Percentiles rank a stretch among this genome's conserved stretches.
phyloP scores from a whole-genome alignment of 2,888 invertebrate species.

The Bembecia ichneumoniformis region DNA sequence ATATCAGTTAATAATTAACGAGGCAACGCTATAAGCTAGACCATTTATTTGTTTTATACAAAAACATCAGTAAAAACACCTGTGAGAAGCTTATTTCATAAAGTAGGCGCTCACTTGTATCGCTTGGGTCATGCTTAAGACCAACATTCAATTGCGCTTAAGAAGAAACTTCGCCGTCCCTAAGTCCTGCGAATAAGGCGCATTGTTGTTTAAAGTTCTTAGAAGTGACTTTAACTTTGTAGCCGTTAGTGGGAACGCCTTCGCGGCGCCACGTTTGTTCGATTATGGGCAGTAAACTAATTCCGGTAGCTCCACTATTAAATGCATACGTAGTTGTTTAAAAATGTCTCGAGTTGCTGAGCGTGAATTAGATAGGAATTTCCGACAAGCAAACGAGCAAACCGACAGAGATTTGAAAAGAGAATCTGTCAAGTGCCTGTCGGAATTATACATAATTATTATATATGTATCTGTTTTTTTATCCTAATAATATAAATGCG shows the following conservation, averaged over 20 bases:
- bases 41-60: conserved; percentile 35
- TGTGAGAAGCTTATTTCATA: conserved; percentile 45
- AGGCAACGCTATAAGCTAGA: conserved; percentile 13
- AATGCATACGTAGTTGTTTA: conserved; percentile 15
- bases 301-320: conserved; percentile 65
- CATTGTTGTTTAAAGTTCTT: neutral
- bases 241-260: conserved; percentile 40
- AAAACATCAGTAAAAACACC: conserved; percentile 63
- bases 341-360: conserved; percentile 4
- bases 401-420: too few relatives aligned
- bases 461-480: too few relatives aligned
- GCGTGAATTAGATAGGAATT: neutral
- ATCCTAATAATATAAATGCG: too few relatives aligned
- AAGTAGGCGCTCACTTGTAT: conserved; percentile 18
- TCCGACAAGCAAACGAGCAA: too few relatives aligned
- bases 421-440: too few relatives aligned
- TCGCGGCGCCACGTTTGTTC: conserved; percentile 51
- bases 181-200: neutral
- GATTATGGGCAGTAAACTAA: conserved; percentile 66
- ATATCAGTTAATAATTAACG: too few relatives aligned
- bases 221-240: neutral
- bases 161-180: neutral
- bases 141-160: neutral
- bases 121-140: conserved; percentile 6
- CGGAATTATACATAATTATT: too few relatives aligned